Evolutionary conservation across 2,888 invertebrate species (phyloP), one percentile per base, ranked within the genome.

Genomic region (Taphrorychus bicolor): DNA sequence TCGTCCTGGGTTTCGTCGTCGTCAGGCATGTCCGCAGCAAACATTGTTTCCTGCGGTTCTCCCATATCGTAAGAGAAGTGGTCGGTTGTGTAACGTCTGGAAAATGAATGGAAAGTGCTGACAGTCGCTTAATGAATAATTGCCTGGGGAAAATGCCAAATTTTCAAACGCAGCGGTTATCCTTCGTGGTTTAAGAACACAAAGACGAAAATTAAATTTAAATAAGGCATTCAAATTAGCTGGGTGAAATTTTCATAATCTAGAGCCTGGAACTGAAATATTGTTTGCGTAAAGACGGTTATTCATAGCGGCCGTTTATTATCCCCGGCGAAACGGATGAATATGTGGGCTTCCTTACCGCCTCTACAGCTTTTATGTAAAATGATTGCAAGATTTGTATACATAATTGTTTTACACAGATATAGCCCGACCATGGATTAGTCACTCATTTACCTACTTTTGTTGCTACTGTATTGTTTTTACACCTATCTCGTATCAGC

Each of bases 41-140:
- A 70, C 64, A 70, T 64, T 2, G 66, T 58, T 68, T 70, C 70
- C 57, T 70, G 67, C 11, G 70, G 70, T 22, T 68, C 75, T 16
- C 74, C 75, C 58, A 73, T 69, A 45, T 76, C 75, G 65, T 79
- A 77, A 65, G 76, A 76, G 70, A 78, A 79, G 70, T 70, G 70
- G 23, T 70, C 70, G 14, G 60, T 59, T 5, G 60, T 70, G 22
- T 70, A 70, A 21, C 70, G 59, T 23, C 70, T 70, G 56, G 32
- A 3, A 32, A 32, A 32, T 32, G 32, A 2, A n/a, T n/a, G n/a
- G n/a, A n/a, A n/a, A 32, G 32, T 3, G 32, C 11, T 32, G 11
- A 32, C 7, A 1, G 3, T 32, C 3, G 9, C 32, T 32, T 32
- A 3, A 32, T 32, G 32, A 32, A 32, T 32, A 32, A 9, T 32